Conservation (phyloP, 2,113 vertebrate species). For the Embiotoca jacksoni region DNA sequence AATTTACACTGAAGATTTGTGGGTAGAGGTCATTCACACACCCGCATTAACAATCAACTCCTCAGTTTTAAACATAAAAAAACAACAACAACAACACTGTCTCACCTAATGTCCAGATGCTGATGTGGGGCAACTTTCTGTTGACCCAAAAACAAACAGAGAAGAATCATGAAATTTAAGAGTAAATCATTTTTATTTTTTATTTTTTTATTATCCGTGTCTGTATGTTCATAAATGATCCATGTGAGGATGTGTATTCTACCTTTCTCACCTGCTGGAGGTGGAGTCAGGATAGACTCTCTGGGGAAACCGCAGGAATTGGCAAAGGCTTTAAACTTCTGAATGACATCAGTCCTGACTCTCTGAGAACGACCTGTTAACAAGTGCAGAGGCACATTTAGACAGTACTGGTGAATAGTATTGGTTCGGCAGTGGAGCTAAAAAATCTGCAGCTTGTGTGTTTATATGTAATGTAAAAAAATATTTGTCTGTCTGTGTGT, state of each 20-base stretch:
- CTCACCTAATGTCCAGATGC: conserved; percentile 52
- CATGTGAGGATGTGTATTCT: neutral
- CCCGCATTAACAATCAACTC: neutral
- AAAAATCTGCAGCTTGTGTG: neutral
- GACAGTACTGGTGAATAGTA: neutral
- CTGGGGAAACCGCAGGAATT: conserved; percentile 73
- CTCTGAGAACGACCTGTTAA: conserved; percentile 75
- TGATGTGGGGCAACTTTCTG: conserved; percentile 74
- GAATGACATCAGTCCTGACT: conserved; percentile 58
- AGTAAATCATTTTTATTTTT: neutral
- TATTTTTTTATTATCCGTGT: too few species aligned
- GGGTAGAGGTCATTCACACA: neutral
- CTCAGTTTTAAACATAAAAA: neutral
- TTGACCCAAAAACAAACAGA: conserved; percentile 9
- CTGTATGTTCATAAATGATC: neutral
- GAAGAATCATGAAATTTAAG: neutral
- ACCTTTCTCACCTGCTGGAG: conserved; percentile 66
- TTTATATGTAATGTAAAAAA: neutral
- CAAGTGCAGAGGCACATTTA: neutral
- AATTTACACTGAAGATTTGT: neutral
- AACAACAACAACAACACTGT: neutral
- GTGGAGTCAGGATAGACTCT: conserved; percentile 80
- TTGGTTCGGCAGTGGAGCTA: neutral
- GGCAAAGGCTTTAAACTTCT: conserved; percentile 80
- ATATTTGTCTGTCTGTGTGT: neutral